Conservation (phyloP, 2,113 vertebrate species). For the Oceanites oceanicus region DNA sequence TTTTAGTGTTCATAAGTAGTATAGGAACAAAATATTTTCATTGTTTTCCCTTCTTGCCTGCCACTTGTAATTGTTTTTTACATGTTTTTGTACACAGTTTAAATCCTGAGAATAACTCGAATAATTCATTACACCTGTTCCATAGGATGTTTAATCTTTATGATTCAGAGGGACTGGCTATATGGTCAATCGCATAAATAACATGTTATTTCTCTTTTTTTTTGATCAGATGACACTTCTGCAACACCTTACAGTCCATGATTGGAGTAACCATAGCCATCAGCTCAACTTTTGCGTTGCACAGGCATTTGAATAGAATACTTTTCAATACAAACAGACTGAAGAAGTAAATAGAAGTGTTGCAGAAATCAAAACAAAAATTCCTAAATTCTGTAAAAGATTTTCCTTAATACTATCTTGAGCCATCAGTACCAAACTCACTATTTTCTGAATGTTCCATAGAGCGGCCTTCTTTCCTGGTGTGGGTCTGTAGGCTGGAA, state of each 20-base stretch:
- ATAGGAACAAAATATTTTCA: background rate
- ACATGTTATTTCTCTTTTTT: background rate
- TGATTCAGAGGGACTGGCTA: background rate
- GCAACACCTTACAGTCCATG: background rate
- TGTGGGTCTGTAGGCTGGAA: background rate
- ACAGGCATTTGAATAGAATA: background rate
- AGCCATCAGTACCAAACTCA: background rate
- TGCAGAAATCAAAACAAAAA: background rate
- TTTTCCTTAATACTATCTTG: background rate
- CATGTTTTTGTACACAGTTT: background rate
- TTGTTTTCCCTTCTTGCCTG: background rate
- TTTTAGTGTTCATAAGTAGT: background rate
- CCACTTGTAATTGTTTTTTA: background rate
- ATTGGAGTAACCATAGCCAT: background rate
- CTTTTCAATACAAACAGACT: background rate
- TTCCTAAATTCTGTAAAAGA: background rate
- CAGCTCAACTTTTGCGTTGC: background rate
- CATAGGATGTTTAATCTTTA: background rate
- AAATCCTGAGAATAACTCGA: background rate
- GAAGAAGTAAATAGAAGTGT: background rate
- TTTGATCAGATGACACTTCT: background rate
- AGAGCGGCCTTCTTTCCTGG: background rate
- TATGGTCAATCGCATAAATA: background rate
- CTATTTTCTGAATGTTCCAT: background rate
- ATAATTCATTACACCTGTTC: background rate